These are phyloP conservation scores for Aphelenchoides besseyi DNA, from an alignment of 1,140 invertebrate genomes.

Conservation along the genomic window DNA sequence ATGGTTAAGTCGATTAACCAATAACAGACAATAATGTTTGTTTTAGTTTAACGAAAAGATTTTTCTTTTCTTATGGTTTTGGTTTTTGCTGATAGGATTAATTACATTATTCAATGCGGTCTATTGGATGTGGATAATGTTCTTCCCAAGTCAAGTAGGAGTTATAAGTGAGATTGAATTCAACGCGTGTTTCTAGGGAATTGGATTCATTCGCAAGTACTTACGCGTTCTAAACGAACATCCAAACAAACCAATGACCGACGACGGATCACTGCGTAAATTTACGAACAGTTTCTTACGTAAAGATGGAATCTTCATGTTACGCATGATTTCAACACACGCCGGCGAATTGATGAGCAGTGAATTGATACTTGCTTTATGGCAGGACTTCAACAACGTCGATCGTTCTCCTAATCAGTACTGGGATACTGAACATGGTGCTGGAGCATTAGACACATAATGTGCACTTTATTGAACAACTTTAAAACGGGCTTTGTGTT, in stretches of 20 bases:
- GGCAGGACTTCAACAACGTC: conserved; percentile 63
- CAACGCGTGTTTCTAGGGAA: conserved; percentile 42
- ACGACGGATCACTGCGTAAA: conserved; percentile 58
- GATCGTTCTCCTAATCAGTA: conserved; percentile 56
- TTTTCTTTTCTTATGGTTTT: conserved; percentile 62
- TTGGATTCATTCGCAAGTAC: conserved; percentile 60
- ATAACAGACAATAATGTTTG: too few relatives aligned
- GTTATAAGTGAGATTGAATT: neutral
- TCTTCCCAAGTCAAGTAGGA: conserved; percentile 58
- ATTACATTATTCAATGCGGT: conserved; percentile 58
- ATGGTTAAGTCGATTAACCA: too few relatives aligned
- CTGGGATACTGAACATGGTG: conserved; percentile 51
- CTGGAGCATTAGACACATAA: neutral
- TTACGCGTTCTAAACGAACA: conserved; percentile 62
- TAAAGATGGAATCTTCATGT: conserved; percentile 62
- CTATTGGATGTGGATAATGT: conserved; percentile 62
- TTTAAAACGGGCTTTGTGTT: neutral
- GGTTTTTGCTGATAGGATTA: conserved; percentile 60
- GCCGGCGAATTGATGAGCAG: conserved; percentile 61
- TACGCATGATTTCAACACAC: conserved; percentile 49
- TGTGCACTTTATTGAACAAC: neutral
- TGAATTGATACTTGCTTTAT: conserved; percentile 60
- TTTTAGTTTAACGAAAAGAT: conserved; percentile 63
- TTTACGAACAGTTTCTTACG: conserved; percentile 61
- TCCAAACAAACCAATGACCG: conserved; percentile 57